Percentiles rank a stretch among this genome's conserved stretches.
Conservation (phyloP, 2,797 vertebrate genomes). For the Sternarchorhynchus goeldii region DNA sequence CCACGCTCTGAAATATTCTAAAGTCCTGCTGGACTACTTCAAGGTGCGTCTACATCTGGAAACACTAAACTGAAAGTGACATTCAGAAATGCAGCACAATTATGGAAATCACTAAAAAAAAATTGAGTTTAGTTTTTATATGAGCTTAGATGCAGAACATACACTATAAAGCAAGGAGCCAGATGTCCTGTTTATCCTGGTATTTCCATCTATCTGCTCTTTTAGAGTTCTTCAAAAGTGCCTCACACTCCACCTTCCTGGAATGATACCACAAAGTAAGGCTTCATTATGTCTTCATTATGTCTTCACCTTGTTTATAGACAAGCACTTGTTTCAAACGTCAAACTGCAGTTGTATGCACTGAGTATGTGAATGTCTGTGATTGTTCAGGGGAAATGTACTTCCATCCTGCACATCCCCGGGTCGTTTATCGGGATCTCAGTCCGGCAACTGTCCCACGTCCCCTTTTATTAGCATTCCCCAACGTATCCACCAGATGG, state of each 20-base stretch:
- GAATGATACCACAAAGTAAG: slow-evolving; percentile 90
- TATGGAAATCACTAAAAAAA: not conserved
- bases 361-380: slow-evolving; percentile 45
- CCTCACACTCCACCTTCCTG: slow-evolving; percentile 81
- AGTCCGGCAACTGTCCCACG: slow-evolving; percentile 75
- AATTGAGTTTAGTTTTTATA: not conserved
- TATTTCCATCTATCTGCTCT: slow-evolving; percentile 41
- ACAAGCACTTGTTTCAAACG: slow-evolving; percentile 5
- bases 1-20: slow-evolving; percentile 95
- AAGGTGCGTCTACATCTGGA: slow-evolving; percentile 78
- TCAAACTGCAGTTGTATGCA: slow-evolving; percentile 18
- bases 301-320: not conserved
- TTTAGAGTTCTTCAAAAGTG: slow-evolving; percentile 91
- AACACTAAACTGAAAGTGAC: no score
- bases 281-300: slow-evolving; percentile 23
- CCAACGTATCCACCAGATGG: slow-evolving; percentile 99
- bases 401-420: slow-evolving; percentile 82
- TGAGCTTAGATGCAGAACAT: not conserved
- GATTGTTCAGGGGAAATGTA: slow-evolving; percentile 75
- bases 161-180: not conserved
- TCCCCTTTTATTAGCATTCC: slow-evolving; percentile 92
- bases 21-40: slow-evolving; percentile 95
- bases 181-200: not conserved
- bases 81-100: not conserved
- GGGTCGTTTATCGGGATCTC: slow-evolving; percentile 82